Evolutionary conservation across 2,797 vertebrate species (phyloP).

Genomic region (Columba guinea): DNA sequence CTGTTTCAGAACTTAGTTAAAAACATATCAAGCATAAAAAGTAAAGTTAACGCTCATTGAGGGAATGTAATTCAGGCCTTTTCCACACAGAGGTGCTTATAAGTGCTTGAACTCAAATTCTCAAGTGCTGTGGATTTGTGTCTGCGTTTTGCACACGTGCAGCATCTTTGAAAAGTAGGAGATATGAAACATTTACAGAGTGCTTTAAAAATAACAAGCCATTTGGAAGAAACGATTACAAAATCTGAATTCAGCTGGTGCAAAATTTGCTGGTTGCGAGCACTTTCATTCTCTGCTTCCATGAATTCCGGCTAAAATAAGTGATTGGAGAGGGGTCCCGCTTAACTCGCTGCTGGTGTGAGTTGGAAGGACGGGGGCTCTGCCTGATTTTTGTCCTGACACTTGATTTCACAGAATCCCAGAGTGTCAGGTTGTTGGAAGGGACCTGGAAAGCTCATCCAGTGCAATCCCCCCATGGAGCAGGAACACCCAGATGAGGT

Average conservation of each 20-base stretch:
- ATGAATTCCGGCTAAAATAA: not conserved
- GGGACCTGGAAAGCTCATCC: too few species aligned
- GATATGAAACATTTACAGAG: not conserved
- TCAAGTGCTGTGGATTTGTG: not conserved
- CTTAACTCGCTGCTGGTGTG: not conserved
- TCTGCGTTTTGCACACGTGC: not conserved
- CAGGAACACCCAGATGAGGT: too few species aligned
- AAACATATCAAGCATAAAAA: not conserved
- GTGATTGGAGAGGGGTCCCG: not conserved
- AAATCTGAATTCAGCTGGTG: slow-evolving; percentile 16
- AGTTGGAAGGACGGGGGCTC: not conserved
- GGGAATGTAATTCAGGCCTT: not conserved
- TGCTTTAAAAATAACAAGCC: slow-evolving; percentile 34
- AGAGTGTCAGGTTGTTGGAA: too few species aligned
- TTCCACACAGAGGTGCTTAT: not conserved
- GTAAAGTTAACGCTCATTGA: not conserved
- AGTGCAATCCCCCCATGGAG: too few species aligned
- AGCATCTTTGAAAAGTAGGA: slow-evolving; percentile 18
- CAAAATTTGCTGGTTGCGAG: slow-evolving; percentile 17
- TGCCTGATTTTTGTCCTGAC: not conserved
- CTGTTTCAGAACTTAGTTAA: not conserved
- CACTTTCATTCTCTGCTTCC: slow-evolving; percentile 9
- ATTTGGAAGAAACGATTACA: slow-evolving; percentile 4
- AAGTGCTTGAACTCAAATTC: not conserved
- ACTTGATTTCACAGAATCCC: not conserved